Percentiles rank a stretch among this genome's conserved stretches.
Evolutionary conservation across 2,113 vertebrate genomes (phyloP).

Genomic region (Thalassoma bifasciatum): DNA sequence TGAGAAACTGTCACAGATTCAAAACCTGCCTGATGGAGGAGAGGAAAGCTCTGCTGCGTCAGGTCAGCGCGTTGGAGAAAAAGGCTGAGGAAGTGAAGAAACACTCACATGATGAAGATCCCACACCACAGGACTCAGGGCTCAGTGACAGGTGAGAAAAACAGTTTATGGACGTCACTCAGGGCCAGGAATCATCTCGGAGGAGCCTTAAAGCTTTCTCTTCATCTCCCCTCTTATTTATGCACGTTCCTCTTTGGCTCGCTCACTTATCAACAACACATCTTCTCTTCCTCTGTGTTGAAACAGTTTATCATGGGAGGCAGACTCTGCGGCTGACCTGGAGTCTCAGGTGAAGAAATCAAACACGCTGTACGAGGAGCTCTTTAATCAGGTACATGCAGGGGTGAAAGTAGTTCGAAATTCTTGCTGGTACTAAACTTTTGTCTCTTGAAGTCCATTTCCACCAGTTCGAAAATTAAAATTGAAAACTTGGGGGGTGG

Average conservation of each 20-base stretch:
- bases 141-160: constrained; percentile 43
- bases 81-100: constrained; percentile 54
- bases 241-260: too few relatives aligned
- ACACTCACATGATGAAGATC: background rate
- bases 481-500: too few relatives aligned
- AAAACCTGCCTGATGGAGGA: constrained; percentile 79
- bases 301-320: constrained; percentile 55
- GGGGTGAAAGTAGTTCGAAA: too few relatives aligned
- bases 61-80: constrained; percentile 72
- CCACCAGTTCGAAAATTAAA: too few relatives aligned
- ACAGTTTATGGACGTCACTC: background rate
- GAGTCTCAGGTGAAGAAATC: constrained; percentile 67
- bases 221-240: too few relatives aligned
- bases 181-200: background rate
- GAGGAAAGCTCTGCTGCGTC: constrained; percentile 71
- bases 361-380: constrained; percentile 62
- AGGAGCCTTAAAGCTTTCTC: too few relatives aligned
- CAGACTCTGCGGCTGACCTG: constrained; percentile 53
- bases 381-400: constrained; percentile 70
- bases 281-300: background rate
- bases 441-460: too few relatives aligned
- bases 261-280: background rate
- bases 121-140: constrained; percentile 9
- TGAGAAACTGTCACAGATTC: constrained; percentile 61
- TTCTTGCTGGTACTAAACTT: too few relatives aligned